Percentiles rank a stretch among this genome's conserved stretches.
These are phyloP conservation scores for Eubasilissa regina DNA, from an alignment of 1,140 invertebrate species.

Conservation along the genomic window DNA sequence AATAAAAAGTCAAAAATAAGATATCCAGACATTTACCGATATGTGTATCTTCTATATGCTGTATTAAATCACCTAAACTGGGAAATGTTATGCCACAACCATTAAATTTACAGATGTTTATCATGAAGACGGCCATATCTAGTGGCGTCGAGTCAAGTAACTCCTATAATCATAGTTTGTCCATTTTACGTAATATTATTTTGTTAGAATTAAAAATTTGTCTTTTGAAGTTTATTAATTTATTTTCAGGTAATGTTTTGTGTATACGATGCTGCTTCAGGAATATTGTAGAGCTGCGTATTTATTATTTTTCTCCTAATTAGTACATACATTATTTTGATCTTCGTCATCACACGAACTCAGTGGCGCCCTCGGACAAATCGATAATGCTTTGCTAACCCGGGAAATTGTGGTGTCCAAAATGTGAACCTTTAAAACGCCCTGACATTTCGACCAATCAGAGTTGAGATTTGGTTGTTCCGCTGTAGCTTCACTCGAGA, in stretches of 20 bases:
- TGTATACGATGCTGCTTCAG: not conserved
- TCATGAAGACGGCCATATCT: constrained; percentile 88
- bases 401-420: constrained; percentile 67
- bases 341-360: constrained; percentile 21
- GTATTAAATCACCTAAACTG: constrained; percentile 84
- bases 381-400: constrained; percentile 27
- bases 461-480: constrained; percentile 62
- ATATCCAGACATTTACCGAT: constrained; percentile 77
- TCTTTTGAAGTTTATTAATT: not conserved
- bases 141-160: constrained; percentile 43
- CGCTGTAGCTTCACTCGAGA: constrained; percentile 71
- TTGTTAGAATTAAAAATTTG: not conserved
- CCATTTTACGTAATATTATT: constrained; percentile 46
- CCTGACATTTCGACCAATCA: constrained; percentile 65
- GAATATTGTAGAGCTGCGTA: not conserved
- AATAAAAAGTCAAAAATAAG: constrained; percentile 36
- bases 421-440: constrained; percentile 63
- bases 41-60: constrained; percentile 89
- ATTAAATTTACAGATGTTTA: constrained; percentile 91
- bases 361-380: constrained; percentile 40
- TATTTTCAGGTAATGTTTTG: not conserved
- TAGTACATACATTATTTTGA: constrained; percentile 54
- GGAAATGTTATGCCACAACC: constrained; percentile 87
- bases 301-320: constrained; percentile 49
- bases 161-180: constrained; percentile 25